Percentiles rank a stretch among this genome's conserved stretches.
Conservation (phyloP, 2,888 invertebrate species). For the Eurois occulta region DNA sequence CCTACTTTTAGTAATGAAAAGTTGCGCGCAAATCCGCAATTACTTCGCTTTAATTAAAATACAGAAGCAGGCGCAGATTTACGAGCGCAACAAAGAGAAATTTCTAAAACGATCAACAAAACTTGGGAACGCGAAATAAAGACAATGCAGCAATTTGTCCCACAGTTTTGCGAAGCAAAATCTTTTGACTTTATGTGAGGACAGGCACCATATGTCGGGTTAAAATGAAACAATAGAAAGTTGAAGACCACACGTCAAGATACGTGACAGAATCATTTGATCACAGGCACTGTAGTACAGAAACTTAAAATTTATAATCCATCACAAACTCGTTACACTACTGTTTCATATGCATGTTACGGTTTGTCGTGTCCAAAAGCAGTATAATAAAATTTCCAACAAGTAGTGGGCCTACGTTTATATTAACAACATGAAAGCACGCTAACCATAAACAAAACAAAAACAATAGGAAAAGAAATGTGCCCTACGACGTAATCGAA, state of each 20-base stretch:
- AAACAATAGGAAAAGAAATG: conserved; percentile 41
- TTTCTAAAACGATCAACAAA: conserved; percentile 49
- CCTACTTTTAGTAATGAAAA: conserved; percentile 32
- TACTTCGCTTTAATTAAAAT: conserved; percentile 36
- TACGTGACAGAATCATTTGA: conserved; percentile 13
- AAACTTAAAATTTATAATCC: background rate
- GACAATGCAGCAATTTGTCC: conserved; percentile 58
- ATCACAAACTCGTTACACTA: background rate
- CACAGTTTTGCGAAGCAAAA: conserved; percentile 59
- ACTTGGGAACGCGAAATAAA: conserved; percentile 24
- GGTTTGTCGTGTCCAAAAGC: conserved; percentile 52
- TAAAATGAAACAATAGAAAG: conserved; percentile 54
- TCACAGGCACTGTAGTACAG: background rate
- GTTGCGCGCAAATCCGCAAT: conserved; percentile 17
- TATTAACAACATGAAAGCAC: conserved; percentile 49
- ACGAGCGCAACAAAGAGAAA: conserved; percentile 48
- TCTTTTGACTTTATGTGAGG: conserved; percentile 20
- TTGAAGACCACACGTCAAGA: conserved; percentile 16
- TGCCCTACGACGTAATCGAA: conserved; percentile 41
- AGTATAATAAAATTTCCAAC: conserved; percentile 39
- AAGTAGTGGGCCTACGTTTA: conserved; percentile 35
- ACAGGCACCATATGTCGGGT: conserved; percentile 20
- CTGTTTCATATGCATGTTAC: conserved; percentile 30
- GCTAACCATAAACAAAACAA: conserved; percentile 45
- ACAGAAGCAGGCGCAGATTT: conserved; percentile 20